Percentiles rank a stretch among this genome's conserved stretches.
Evolutionary conservation across 2,797 vertebrate genomes (phyloP).

Genomic region (Squalus acanthias): DNA sequence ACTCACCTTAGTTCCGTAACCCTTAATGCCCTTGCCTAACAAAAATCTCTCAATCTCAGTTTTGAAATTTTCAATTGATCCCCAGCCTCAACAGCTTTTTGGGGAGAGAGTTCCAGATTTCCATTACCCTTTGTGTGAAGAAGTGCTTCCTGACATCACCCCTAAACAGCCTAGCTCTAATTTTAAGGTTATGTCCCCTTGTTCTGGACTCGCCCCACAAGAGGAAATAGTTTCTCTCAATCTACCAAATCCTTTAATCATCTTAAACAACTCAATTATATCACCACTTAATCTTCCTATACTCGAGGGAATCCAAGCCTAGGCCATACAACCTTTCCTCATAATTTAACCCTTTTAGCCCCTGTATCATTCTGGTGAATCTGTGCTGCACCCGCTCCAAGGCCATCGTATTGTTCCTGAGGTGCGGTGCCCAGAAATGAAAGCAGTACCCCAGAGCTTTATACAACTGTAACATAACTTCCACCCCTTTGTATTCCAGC

Average conservation of each 20-base stretch:
- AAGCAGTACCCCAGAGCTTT: not conserved
- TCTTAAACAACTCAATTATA: not conserved
- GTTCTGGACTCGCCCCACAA: no score
- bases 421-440: not conserved
- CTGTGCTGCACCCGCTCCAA: not conserved
- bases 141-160: not conserved
- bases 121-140: not conserved
- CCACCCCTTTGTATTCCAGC: not conserved
- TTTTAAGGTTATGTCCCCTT: not conserved
- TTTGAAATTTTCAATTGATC: not conserved
- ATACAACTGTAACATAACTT: not conserved
- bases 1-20: not conserved
- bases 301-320: not conserved
- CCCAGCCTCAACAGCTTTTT: not conserved
- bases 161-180: not conserved
- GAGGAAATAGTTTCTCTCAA: not conserved
- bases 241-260: not conserved
- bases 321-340: not conserved
- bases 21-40: not conserved
- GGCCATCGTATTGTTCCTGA: not conserved
- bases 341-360: not conserved
- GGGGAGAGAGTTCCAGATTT: not conserved
- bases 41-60: not conserved
- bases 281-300: not conserved
- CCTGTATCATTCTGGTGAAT: not conserved